phyloP scores from a whole-genome alignment of 2,797 vertebrate genomes.

The Micromesistius poutassou region DNA sequence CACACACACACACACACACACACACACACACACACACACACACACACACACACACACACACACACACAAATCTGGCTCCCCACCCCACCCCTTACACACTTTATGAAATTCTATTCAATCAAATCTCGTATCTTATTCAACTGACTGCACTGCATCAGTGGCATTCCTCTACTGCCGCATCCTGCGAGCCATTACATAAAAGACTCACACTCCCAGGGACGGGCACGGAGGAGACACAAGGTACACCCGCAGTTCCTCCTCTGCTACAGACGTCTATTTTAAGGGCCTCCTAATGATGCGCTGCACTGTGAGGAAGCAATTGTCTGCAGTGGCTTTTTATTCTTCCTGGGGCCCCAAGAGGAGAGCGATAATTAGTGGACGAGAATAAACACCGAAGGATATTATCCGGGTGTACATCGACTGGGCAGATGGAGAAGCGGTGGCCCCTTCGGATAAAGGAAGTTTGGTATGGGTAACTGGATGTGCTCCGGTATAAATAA shows the following conservation, averaged over 20 bases:
- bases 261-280: constrained; percentile 21
- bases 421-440: constrained; percentile 22
- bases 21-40: not conserved
- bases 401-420: constrained; percentile 31
- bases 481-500: constrained; percentile 31
- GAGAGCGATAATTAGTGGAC: constrained; percentile 42
- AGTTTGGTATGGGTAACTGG: constrained; percentile 31
- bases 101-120: not conserved
- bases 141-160: not conserved
- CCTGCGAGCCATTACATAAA: constrained; percentile 9
- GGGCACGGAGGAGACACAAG: constrained; percentile 11
- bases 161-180: not conserved
- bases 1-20: not conserved
- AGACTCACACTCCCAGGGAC: not conserved
- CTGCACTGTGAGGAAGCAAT: constrained; percentile 18
- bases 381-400: constrained; percentile 32
- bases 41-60: not conserved
- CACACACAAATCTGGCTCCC: no score
- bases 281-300: constrained; percentile 24
- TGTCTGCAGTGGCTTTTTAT: constrained; percentile 34
- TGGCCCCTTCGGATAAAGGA: constrained; percentile 18
- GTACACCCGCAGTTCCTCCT: constrained; percentile 3
- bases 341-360: constrained; percentile 25
- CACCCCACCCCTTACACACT: no score
- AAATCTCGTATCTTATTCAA: not conserved